Evolutionary conservation across 2,888 invertebrate species (phyloP).

Genomic region (Cephus nigrinus): DNA sequence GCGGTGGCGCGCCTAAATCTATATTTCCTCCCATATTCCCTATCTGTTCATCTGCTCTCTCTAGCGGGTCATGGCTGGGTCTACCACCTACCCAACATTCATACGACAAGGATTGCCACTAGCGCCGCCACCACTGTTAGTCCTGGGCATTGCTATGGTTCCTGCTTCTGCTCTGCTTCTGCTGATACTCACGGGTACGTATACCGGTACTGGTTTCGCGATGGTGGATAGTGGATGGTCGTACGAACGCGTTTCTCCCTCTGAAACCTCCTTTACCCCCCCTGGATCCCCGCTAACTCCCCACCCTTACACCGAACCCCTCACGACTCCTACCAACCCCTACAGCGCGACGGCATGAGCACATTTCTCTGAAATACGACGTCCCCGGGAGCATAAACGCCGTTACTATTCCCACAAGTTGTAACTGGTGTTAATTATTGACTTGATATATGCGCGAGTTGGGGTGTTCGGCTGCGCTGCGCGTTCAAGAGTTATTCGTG

Average conservation of each 20-base stretch:
- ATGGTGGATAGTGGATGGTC: slow-evolving; percentile 12
- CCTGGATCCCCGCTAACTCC: neutral
- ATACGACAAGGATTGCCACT: too few species aligned
- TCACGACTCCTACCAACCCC: slow-evolving; percentile 12
- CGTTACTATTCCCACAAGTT: slow-evolving; percentile 66
- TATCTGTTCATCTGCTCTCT: slow-evolving; percentile 62
- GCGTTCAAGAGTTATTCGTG: slow-evolving; percentile 46
- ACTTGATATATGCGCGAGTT: slow-evolving; percentile 53
- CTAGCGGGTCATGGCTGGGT: slow-evolving; percentile 15
- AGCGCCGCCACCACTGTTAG: too few species aligned
- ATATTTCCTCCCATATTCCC: slow-evolving; percentile 59
- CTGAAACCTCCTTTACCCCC: neutral
- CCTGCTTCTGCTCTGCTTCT: too few species aligned
- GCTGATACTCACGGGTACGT: slow-evolving; percentile 8
- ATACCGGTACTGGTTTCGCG: slow-evolving; percentile 22
- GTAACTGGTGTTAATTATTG: slow-evolving; percentile 67
- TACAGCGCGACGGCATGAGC: slow-evolving; percentile 55
- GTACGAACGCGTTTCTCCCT: slow-evolving; percentile 22
- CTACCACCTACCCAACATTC: too few species aligned
- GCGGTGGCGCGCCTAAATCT: slow-evolving; percentile 53
- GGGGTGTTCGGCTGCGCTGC: slow-evolving; percentile 24
- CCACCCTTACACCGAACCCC: neutral
- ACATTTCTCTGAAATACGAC: slow-evolving; percentile 66
- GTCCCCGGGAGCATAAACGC: slow-evolving; percentile 65
- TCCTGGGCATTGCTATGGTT: too few species aligned